Conservation (phyloP, 2,797 vertebrate species). For the Tachyglossus aculeatus region DNA sequence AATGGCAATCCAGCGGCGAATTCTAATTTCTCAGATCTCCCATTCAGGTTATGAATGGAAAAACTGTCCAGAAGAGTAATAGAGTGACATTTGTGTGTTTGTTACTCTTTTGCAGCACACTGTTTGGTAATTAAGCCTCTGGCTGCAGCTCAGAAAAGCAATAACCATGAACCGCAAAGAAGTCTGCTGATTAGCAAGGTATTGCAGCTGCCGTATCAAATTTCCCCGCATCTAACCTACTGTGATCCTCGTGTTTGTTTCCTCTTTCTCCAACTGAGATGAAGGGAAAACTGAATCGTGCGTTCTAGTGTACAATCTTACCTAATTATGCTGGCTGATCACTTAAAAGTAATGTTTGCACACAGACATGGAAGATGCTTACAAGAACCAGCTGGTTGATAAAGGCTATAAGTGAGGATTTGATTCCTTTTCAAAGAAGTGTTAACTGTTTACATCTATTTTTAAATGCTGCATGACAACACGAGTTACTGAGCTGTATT, state of each 20-base stretch:
- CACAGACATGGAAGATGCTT: constrained; percentile 52
- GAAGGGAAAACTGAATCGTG: constrained; percentile 50
- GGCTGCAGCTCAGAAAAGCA: constrained; percentile 17
- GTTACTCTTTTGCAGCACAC: not conserved
- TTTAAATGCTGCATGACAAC: constrained; percentile 19
- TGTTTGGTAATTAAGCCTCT: constrained; percentile 18
- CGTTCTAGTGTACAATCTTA: constrained; percentile 55
- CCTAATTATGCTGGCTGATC: constrained; percentile 65
- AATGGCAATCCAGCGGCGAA: no score
- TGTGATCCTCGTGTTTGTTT: constrained; percentile 31
- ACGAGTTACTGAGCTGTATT: fast-evolving
- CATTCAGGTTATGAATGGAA: not conserved
- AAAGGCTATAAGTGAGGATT: constrained; percentile 39
- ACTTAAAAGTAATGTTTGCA: constrained; percentile 68
- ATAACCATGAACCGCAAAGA: constrained; percentile 37
- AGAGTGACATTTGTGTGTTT: constrained; percentile 18
- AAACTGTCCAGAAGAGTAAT: not conserved
- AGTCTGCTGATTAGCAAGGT: constrained; percentile 59
- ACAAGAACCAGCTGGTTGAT: constrained; percentile 51
- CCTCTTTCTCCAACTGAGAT: constrained; percentile 41
- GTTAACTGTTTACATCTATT: constrained; percentile 51
- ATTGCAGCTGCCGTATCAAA: constrained; percentile 17
- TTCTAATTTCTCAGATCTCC: no score
- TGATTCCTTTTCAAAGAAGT: constrained; percentile 49
- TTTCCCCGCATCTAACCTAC: not conserved